These are phyloP conservation scores for Drosophila saltans DNA, from an alignment of 1,140 invertebrate genomes.

Conservation along the genomic window DNA sequence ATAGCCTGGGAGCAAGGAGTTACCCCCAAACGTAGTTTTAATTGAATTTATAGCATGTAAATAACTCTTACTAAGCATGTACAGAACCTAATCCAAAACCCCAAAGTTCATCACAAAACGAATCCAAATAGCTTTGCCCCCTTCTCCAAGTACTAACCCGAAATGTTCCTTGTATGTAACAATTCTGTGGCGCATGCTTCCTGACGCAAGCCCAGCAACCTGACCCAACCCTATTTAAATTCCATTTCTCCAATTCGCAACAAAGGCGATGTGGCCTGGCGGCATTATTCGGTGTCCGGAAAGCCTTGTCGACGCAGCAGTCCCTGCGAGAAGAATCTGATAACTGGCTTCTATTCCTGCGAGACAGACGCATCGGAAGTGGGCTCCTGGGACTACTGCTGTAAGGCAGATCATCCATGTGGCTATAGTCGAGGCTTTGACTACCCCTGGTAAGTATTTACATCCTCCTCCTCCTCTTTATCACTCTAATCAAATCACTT, in stretches of 20 bases:
- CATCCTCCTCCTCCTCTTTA: neutral
- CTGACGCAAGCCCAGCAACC: neutral
- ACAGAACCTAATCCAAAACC: conserved; percentile 33
- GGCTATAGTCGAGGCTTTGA: conserved; percentile 91
- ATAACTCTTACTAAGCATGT: conserved; percentile 66
- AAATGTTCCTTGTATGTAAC: conserved; percentile 31
- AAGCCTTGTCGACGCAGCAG: conserved; percentile 89
- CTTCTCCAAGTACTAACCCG: conserved; percentile 52
- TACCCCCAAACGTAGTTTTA: conserved; percentile 27
- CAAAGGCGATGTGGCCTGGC: conserved; percentile 85
- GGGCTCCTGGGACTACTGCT: conserved; percentile 92
- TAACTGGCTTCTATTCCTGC: conserved; percentile 91
- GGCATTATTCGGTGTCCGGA: conserved; percentile 90
- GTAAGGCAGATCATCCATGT: conserved; percentile 90
- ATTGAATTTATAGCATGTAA: conserved; percentile 28
- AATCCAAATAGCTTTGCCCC: conserved; percentile 37
- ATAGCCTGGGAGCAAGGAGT: conserved; percentile 52
- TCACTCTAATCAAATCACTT: neutral
- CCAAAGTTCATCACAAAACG: conserved; percentile 39
- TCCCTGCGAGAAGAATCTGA: conserved; percentile 87
- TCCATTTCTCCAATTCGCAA: conserved; percentile 49
- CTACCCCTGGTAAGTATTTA: conserved; percentile 87
- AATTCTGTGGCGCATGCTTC: conserved; percentile 10
- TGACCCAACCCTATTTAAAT: conserved; percentile 36
- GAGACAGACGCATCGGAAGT: conserved; percentile 88